Base-by-base conservation (phyloP, 1,140 invertebrate genomes). In the Mesaphorura yosii region DNA sequence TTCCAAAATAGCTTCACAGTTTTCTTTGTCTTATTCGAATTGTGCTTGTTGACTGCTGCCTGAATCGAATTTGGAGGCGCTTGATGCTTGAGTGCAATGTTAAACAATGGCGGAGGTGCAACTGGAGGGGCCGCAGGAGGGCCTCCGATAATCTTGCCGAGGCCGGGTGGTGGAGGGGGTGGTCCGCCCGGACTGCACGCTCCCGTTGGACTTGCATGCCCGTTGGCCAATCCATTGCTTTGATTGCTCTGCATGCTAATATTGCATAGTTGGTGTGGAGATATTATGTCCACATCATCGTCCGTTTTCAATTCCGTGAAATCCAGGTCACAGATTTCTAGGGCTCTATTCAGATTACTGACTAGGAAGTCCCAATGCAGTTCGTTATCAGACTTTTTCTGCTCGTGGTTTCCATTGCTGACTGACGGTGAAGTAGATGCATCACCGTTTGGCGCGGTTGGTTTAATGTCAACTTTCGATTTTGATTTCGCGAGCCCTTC, bases 1-100 rank as follows among this genome's bases (percentile, higher is more conserved):
- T 88, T 88, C 95, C 95, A 99, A 69, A 98, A 98, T n/a, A 99
- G 73, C 73, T 96, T 96, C 3, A 98, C 84, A n/a, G 94, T 97
- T 70, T 97, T 97, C 69, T 95, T 96, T 63, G 81, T 91, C 68
- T 95, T 95, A 66, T 84, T 85, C 17, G 66, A 51, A 25, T 46
- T 31, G 22, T 41, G 37, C 19, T 45, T 67, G 56, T 54, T 60
- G 56, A 20, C 44, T n/a, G 46, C 48, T 28, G 49, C 48, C 38
- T 67, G 66, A 14, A 47, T 46, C 27, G 46, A 38, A 34, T 53
- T 46, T 42, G 57, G 46, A 1, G 61, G 53, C 48, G 62, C 64
- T 29, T 65, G 64, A 10, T 62, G 59, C 53, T 70, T 71, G 1
- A 72, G 57, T 44, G 64, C 67, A 2, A 68, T 64, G 34, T 69